phyloP scores from a whole-genome alignment of 2,888 invertebrate genomes.

The Syritta pipiens region DNA sequence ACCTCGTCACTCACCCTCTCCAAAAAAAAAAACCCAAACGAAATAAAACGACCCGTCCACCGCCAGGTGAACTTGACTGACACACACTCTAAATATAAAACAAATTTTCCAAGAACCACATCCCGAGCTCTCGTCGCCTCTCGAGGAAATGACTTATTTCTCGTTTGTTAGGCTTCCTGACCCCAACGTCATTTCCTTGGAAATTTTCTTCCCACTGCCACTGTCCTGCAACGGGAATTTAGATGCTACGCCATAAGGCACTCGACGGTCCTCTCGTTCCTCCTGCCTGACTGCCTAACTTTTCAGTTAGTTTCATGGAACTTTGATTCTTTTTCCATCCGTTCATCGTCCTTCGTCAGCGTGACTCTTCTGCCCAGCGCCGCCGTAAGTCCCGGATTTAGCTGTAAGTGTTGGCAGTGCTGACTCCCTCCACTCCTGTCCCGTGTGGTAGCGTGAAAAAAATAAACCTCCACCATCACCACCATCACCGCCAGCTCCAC shows the following conservation, averaged over 20 bases:
- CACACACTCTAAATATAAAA: too few species aligned
- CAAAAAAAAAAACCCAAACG: too few species aligned
- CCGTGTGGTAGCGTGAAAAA: constrained; percentile 55
- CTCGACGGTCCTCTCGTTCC: constrained; percentile 46
- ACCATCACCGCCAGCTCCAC: too few species aligned
- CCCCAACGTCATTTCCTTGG: neutral
- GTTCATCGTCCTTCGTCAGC: constrained; percentile 42
- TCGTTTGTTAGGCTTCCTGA: neutral
- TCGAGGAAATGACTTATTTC: constrained; percentile 12
- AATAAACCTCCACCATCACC: too few species aligned
- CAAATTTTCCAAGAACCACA: too few species aligned
- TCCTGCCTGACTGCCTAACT: constrained; percentile 54
- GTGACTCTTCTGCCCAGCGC: neutral
- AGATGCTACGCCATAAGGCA: constrained; percentile 66
- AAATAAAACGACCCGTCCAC: too few species aligned
- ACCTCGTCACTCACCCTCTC: too few species aligned
- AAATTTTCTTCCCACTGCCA: constrained; percentile 45
- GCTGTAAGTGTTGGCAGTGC: constrained; percentile 64
- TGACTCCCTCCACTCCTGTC: constrained; percentile 55
- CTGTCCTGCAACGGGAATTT: constrained; percentile 49
- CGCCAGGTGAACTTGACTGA: too few species aligned
- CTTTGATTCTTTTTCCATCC: constrained; percentile 61
- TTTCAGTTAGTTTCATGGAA: constrained; percentile 65
- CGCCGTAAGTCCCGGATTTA: constrained; percentile 61
- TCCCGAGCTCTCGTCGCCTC: too few species aligned